Evolutionary conservation across 2,888 invertebrate species (phyloP), one percentile per base, ranked within the genome.

Genomic region (Bedellia somnulentella): DNA sequence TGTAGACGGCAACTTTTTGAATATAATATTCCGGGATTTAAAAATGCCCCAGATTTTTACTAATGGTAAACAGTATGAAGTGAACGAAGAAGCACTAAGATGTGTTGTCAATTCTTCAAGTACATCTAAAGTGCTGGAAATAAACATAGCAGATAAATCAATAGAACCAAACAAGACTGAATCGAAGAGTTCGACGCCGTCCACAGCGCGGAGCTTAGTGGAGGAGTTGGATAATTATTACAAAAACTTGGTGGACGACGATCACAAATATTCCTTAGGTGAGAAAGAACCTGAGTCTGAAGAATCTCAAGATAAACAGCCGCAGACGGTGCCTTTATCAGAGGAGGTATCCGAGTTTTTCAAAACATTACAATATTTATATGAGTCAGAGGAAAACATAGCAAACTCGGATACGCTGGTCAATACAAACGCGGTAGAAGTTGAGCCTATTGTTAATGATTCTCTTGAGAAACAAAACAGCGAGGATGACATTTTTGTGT

Each of bases 161-260:
- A n/a, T n/a, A n/a, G n/a, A n/a, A n/a, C n/a, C n/a, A n/a, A 23
- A 32, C 5, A 29, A 18, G 5, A 18, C 5, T 18, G 18, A 18
- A 9, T 36, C 40, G 2, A 66, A 66, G 11, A 48, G 56, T 0
- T 58, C 58, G 24, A 47, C 61, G 1, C 62, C 63, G 0, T 75
- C 75, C 0, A 75, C 75, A 0, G 75, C 75, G 22, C 54, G 63
- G 4, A 75, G 75, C 40, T 50, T 75, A 0, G 60, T 75, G 1
- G 73, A 71, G 9, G 75, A 75, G 37, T 57, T 66, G 13, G 67
- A 71, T 38, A 57, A 64, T 36, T 71, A 68, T 40, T 73, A 71
- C 35, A 61, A 51, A 35, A 53, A 50, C 17, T 41, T 70, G 1
- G 43, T 42, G 2, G 57, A 57, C 2, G 54, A 52, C 1, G 57